Evolutionary conservation across 2,113 vertebrate species (phyloP), one percentile per base, ranked within the genome.

Genomic region (Onychorhynchus coronatus): DNA sequence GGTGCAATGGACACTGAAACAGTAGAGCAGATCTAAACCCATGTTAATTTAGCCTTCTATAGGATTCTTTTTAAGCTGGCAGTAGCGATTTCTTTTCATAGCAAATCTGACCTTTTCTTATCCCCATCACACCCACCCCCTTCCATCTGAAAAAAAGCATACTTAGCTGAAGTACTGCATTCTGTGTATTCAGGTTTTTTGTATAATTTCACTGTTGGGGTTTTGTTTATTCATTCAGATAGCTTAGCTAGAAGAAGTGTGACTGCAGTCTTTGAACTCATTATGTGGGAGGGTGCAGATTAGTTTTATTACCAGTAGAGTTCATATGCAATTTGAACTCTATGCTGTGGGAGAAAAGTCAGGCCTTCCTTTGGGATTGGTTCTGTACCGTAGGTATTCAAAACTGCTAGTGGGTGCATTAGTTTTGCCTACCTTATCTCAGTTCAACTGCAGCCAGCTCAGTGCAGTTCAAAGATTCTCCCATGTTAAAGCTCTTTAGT

Each of bases 81-180:
- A 61, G 9, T 18, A 53, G 15, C 55, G 30, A 47, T 14, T 75
- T 71, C 8, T 33, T 30, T 67, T 63, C 39, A 19, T 28, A 42
- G 19, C n/a, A 75, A 73, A 72, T 9, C 23, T 73, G 39, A 70
- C n/a, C 17, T 75, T 67, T 65, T 65, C 12, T 44, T 52, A 24
- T 5, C 9, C 5, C 7, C 12, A 12, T 53, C 8, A 19, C 21
- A 9, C 3, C 9, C 6, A 19, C 6, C 3, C 2, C 52, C 47
- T 76, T 41, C 11, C 33, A 2, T 6, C 25, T 4, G 2, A 66
- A 85, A 35, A 56, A 90, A 61, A 56, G 14, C 16, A 42, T 55
- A 42, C 41, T 56, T 12, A 73, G 35, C 44, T 61, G 31, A 88
- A 90, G 23, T 5, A 4, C 18, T 66, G 24, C 5, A 2, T 47